Conservation (phyloP, 64 coral and sea anemone species). For the Montipora capricornis region DNA sequence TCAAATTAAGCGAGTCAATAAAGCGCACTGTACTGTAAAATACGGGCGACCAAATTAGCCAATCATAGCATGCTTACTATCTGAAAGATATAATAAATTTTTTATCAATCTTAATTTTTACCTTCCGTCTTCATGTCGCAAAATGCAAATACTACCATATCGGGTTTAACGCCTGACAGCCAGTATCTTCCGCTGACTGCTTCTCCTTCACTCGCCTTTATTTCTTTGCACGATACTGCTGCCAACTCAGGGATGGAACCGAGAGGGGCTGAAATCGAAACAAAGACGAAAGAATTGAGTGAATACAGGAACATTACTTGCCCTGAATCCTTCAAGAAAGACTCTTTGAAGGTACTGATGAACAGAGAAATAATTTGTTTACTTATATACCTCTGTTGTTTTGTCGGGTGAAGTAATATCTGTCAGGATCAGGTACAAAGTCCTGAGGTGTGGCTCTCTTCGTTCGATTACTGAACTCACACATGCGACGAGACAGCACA, state of each 20-base stretch:
- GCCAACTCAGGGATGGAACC: conserved; percentile 2
- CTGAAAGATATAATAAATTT: no score
- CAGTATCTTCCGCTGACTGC: conserved; percentile 21
- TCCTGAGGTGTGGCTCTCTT: not conserved
- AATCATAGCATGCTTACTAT: no score
- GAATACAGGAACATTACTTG: not conserved
- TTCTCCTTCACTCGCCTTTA: conserved; percentile 34
- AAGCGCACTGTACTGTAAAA: no score
- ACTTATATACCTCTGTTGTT: not conserved
- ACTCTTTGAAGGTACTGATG: no score
- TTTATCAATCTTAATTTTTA: not conserved
- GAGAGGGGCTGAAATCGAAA: not conserved
- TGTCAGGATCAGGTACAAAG: not conserved
- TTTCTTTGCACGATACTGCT: conserved; percentile 14
- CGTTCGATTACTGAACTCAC: not conserved
- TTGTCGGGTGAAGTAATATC: not conserved
- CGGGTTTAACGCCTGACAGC: not conserved
- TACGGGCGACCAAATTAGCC: no score
- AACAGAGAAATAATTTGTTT: not conserved
- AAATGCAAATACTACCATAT: not conserved
- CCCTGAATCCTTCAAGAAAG: not conserved
- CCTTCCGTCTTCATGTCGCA: conserved; percentile 18
- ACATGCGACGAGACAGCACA: not conserved
- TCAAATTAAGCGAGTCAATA: no score
- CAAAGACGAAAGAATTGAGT: not conserved